phyloP scores from a whole-genome alignment of 30 jellyfish, hydroid and myxozoan species.

The Chrysaora quinquecirrha region DNA sequence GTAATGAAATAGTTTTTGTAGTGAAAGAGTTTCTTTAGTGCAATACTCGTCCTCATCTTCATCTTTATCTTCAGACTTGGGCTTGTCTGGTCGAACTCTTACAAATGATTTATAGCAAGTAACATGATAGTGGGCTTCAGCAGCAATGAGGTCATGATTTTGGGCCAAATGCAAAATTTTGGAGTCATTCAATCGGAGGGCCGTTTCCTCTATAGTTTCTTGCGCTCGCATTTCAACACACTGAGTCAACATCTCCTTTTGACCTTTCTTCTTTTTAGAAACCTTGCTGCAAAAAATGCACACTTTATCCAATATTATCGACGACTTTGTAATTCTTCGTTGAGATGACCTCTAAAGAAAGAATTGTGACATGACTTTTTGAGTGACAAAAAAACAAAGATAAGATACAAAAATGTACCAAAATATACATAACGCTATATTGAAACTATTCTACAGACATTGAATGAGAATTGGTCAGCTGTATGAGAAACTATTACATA shows the following conservation, averaged over 20 bases:
- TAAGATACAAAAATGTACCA: too few species aligned
- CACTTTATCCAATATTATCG: not conserved
- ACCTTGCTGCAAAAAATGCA: not conserved
- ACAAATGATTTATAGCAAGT: not conserved
- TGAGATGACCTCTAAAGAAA: not conserved
- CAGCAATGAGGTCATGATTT: not conserved
- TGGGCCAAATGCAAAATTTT: not conserved
- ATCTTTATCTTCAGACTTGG: not conserved
- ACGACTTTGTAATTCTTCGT: conserved; percentile 4
- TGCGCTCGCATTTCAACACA: not conserved
- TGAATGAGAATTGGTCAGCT: too few species aligned
- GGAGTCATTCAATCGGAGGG: not conserved
- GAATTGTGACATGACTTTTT: not conserved
- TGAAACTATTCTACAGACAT: too few species aligned
- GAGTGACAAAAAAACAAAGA: too few species aligned
- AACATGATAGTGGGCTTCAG: not conserved
- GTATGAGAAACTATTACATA: not conserved
- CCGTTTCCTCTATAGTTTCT: not conserved
- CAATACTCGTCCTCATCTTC: not conserved
- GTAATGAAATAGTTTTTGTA: conserved; percentile 23
- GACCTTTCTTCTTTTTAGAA: not conserved
- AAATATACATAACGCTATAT: too few species aligned
- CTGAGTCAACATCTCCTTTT: not conserved
- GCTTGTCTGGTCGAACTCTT: not conserved
- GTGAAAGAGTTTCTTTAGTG: not conserved